phyloP scores from a whole-genome alignment of 2,113 vertebrate genomes.

The Rhadina sibilatrix region DNA sequence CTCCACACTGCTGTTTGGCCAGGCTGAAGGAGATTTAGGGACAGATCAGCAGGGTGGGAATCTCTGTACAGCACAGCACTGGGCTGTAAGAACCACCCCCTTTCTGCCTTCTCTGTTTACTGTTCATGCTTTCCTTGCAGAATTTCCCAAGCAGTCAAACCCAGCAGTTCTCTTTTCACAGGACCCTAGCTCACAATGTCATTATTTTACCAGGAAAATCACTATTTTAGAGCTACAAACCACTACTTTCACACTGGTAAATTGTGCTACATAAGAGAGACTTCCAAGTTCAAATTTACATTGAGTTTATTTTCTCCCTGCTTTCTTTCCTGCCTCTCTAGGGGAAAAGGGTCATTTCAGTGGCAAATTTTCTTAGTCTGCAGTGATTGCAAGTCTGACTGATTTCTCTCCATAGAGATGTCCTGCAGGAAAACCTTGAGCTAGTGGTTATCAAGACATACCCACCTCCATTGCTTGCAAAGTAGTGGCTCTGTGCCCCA shows the following conservation, averaged over 20 bases:
- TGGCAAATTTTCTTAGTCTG: not conserved
- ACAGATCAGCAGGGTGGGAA: not conserved
- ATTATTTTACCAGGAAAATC: conserved; percentile 5
- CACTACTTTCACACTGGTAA: not conserved
- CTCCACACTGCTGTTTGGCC: not conserved
- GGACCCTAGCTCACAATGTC: not conserved
- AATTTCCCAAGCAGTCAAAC: not conserved
- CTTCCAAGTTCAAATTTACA: not conserved
- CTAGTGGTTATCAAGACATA: not conserved
- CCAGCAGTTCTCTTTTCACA: not conserved
- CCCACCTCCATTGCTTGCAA: not conserved
- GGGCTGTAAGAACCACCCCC: not conserved
- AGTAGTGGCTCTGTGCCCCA: not conserved
- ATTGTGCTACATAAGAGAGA: not conserved
- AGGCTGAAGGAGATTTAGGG: not conserved
- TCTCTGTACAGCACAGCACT: not conserved
- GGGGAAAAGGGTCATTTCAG: not conserved
- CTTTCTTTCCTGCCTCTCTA: not conserved
- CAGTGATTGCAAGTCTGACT: not conserved
- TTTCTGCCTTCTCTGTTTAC: not conserved
- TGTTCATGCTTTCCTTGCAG: not conserved
- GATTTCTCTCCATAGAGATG: not conserved
- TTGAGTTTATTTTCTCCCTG: not conserved
- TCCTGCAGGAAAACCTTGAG: not conserved
- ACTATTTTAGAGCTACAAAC: not conserved